These are phyloP conservation scores for Cryptomyrus ogoouensis DNA, from an alignment of 2,113 vertebrate species.

Conservation along the genomic window DNA sequence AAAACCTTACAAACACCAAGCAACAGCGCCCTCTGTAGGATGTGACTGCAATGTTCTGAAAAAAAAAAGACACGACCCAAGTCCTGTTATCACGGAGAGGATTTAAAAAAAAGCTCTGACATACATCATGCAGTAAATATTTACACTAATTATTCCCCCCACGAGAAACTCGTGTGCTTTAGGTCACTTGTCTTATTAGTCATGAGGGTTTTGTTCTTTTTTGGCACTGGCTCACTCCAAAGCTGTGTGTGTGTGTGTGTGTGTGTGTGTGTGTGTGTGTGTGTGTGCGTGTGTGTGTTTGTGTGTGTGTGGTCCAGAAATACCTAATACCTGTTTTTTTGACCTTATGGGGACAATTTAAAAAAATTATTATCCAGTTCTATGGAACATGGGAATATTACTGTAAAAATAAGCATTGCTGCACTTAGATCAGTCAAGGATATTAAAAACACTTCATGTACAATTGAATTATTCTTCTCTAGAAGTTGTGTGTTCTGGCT, in stretches of 20 bases:
- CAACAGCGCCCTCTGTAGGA: constrained; percentile 3
- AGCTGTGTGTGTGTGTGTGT: not conserved
- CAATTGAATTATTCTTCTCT: not conserved
- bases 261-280: not conserved
- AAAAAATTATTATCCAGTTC: not conserved
- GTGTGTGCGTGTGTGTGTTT: not conserved
- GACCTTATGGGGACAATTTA: too few relatives aligned
- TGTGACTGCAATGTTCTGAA: not conserved
- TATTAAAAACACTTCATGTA: not conserved
- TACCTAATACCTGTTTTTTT: too few relatives aligned
- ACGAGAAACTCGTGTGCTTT: not conserved
- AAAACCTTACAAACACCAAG: not conserved
- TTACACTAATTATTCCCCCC: not conserved
- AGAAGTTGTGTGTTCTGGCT: not conserved
- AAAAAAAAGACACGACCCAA: not conserved
- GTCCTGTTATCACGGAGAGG: not conserved
- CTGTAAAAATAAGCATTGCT: not conserved
- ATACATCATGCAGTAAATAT: not conserved
- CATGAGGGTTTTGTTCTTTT: not conserved
- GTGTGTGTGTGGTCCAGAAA: not conserved
- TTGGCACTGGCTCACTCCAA: not conserved
- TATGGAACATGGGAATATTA: not conserved
- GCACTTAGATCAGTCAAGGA: not conserved
- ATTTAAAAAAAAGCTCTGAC: not conserved
- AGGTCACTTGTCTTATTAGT: not conserved